Evolutionary conservation across 2,797 vertebrate species (phyloP), one percentile per base, ranked within the genome.

Genomic region (Melanotaenia trifasciata): DNA sequence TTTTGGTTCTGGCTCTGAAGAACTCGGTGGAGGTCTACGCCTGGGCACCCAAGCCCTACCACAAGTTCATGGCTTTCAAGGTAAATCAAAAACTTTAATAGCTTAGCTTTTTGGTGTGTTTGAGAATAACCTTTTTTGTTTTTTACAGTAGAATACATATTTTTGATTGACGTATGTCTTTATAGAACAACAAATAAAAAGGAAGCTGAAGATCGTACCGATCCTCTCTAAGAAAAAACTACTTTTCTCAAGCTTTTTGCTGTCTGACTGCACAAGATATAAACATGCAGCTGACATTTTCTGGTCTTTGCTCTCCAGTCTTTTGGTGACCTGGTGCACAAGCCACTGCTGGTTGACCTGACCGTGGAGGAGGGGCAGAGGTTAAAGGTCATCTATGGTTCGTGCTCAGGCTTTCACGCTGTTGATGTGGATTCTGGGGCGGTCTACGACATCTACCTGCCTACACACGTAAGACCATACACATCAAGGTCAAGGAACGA

Each of bases 41-140:
- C 69, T 98, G 97, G 96, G 97, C 97, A 0, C 97, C 97, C 1
- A 97, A 97, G 66, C 97, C 97, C 45, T 98, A 98, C 90, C 96
- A 98, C 90, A 98, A 98, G 83, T 98, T 98, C 90, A 98, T 98
- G 97, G 97, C 97, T 89, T 98, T 98, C 88, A 98, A 98, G 96
- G 96, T 91, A 70, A 84, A 40, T 1, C 38, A 40, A 40, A 14
- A 5, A 5, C 38, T 40, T 40, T 4, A 40, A 4, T 5, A 40
- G 38, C 14, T 14, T 16, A 40, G 38, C 14, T 40, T 40, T 40
- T 16, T 14, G 9, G 12, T 40, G 38, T 16, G 14, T 40, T 40
- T 40, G 3, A 13, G 12, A 38, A 38, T 38, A 38, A 38, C 12
- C 12, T 38, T 38, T 38, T 38, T 38, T 33, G 32, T 33, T 10